A percentile compares a stretch with the other conserved stretches of the same genome.
These are phyloP conservation scores for Varanus salvator DNA, from an alignment of 2,113 vertebrate species.

Conservation along the genomic window DNA sequence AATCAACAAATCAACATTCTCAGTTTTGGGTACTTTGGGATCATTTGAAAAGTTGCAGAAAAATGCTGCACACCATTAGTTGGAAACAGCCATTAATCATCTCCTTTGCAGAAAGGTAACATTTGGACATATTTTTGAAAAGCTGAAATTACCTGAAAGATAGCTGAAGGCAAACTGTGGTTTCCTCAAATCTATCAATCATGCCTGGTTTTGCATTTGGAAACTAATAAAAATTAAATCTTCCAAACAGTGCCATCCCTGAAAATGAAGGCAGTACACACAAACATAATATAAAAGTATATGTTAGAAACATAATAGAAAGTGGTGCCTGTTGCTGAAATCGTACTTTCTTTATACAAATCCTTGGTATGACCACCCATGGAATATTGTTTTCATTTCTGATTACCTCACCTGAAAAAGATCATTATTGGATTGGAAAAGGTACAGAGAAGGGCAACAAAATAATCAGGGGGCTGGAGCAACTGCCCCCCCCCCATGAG, in stretches of 20 bases:
- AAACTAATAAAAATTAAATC: slow-evolving; percentile 4
- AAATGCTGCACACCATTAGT: not conserved
- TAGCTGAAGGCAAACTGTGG: slow-evolving; percentile 3
- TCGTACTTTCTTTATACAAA: no score
- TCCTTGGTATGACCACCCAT: no score
- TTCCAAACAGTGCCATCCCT: not conserved
- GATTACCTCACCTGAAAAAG: no score
- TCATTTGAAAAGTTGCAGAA: not conserved
- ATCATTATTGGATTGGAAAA: no score
- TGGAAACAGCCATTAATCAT: not conserved
- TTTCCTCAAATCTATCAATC: slow-evolving; percentile 21
- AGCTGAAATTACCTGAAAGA: not conserved
- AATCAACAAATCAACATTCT: not conserved
- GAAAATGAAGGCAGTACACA: not conserved
- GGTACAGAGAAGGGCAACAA: no score
- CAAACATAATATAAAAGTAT: not conserved
- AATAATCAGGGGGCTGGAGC: no score
- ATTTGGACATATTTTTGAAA: not conserved
- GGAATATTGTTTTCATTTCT: no score
- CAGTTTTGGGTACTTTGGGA: no score
- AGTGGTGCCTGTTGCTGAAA: no score
- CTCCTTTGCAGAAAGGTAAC: not conserved
- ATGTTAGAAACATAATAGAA: not conserved
- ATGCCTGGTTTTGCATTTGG: slow-evolving; percentile 2
- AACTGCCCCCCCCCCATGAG: no score